A percentile compares a stretch with the other conserved stretches of the same genome.
Evolutionary conservation across 1,140 invertebrate species (phyloP).

Genomic region (Rhyacophila brunnea): DNA sequence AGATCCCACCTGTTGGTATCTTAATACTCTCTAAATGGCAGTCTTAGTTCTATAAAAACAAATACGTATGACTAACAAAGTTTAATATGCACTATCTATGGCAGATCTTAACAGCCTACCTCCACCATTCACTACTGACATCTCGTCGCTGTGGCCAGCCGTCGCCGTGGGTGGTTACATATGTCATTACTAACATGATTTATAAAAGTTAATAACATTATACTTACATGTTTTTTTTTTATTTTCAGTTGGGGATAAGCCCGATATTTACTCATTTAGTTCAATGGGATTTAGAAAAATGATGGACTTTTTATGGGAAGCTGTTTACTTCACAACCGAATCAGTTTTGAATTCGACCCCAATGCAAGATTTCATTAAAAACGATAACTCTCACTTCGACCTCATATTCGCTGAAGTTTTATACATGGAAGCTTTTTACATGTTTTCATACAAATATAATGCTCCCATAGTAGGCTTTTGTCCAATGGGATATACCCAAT

Average conservation of each 20-base stretch:
- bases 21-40: too few species aligned
- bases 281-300: background rate
- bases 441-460: constrained; percentile 47
- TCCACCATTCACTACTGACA: too few species aligned
- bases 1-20: too few species aligned
- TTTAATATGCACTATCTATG: too few species aligned
- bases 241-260: constrained; percentile 9
- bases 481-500: constrained; percentile 45
- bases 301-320: constrained; percentile 17
- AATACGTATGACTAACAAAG: too few species aligned
- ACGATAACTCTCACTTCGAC: constrained; percentile 43
- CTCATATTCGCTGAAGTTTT: constrained; percentile 45
- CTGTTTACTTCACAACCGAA: constrained; percentile 29
- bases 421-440: constrained; percentile 46
- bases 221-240: too few species aligned
- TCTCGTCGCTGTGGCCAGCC: too few species aligned
- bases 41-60: too few species aligned
- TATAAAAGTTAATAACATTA: too few species aligned
- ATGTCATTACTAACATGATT: too few species aligned
- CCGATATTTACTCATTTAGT: constrained; percentile 17
- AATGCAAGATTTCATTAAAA: constrained; percentile 44
- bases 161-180: too few species aligned
- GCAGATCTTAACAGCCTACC: too few species aligned
- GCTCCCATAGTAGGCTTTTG: constrained; percentile 44
- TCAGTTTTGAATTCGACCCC: constrained; percentile 41